Conservation (phyloP, 2,113 vertebrate species). For the Platysternon megacephalum region DNA sequence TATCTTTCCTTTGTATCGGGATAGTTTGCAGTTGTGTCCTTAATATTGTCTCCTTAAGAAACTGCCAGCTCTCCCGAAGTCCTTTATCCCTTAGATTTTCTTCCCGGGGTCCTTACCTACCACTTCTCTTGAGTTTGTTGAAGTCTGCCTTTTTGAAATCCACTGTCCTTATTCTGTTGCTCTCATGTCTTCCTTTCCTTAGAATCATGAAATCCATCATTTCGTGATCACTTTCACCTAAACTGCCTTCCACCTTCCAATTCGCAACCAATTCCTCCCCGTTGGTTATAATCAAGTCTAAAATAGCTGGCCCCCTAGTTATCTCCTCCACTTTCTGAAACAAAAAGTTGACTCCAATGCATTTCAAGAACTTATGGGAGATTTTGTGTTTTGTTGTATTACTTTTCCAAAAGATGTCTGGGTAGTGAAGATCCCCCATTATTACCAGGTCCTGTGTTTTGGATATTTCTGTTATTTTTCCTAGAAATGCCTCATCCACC, state of each 20-base stretch:
- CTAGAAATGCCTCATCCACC: background rate
- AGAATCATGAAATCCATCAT: background rate
- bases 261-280: background rate
- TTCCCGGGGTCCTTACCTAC: background rate
- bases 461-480: background rate
- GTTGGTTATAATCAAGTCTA: background rate
- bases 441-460: background rate
- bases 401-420: background rate
- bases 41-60: background rate
- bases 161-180: background rate
- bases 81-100: background rate
- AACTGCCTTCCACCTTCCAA: background rate
- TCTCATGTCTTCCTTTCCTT: background rate
- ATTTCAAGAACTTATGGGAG: background rate
- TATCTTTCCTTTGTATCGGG: background rate
- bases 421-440: background rate
- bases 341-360: background rate
- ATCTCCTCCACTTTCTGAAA: background rate
- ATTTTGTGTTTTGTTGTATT: background rate
- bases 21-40: background rate
- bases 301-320: background rate
- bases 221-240: background rate
- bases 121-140: background rate
- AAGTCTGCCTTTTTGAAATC: background rate
- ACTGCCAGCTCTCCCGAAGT: background rate